These are phyloP conservation scores for Enteromius anoplus DNA, from an alignment of 2,797 vertebrate genomes.

Conservation along the genomic window DNA sequence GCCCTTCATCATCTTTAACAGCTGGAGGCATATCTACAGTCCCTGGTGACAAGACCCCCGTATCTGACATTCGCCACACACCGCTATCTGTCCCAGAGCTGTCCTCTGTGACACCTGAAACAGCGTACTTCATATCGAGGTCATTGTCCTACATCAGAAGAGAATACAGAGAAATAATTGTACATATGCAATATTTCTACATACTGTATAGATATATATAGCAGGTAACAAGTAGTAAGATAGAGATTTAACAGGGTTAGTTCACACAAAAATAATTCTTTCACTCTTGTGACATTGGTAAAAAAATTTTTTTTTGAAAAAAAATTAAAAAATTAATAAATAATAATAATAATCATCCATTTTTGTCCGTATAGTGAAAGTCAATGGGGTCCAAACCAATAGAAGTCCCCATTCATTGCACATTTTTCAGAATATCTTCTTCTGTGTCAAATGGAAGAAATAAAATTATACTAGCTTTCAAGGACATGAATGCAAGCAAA, in stretches of 20 bases:
- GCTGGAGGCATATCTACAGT: constrained; percentile 66
- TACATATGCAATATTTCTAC: neutral
- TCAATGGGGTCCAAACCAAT: neutral
- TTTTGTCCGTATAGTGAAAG: neutral
- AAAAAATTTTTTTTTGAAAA: too few relatives aligned
- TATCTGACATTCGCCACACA: constrained; percentile 56
- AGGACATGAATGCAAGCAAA: neutral
- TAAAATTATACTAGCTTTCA: neutral
- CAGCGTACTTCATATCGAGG: constrained; percentile 62
- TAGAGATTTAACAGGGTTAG: neutral
- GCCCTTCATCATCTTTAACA: constrained; percentile 50
- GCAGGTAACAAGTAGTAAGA: neutral
- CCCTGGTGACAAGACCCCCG: constrained; percentile 57
- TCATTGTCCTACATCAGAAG: constrained; percentile 71
- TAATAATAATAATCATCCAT: neutral
- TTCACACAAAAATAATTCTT: neutral
- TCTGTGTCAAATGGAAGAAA: neutral
- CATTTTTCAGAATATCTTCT: neutral
- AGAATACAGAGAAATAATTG: neutral
- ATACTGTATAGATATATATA: neutral
- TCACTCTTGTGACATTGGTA: neutral
- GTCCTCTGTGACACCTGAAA: constrained; percentile 70
- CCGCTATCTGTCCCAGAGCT: constrained; percentile 70
- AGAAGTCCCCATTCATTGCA: neutral
- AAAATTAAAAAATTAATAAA: too few relatives aligned